Conservation (phyloP, 2,888 invertebrate genomes). For the Xestoiulus laeticollis region DNA sequence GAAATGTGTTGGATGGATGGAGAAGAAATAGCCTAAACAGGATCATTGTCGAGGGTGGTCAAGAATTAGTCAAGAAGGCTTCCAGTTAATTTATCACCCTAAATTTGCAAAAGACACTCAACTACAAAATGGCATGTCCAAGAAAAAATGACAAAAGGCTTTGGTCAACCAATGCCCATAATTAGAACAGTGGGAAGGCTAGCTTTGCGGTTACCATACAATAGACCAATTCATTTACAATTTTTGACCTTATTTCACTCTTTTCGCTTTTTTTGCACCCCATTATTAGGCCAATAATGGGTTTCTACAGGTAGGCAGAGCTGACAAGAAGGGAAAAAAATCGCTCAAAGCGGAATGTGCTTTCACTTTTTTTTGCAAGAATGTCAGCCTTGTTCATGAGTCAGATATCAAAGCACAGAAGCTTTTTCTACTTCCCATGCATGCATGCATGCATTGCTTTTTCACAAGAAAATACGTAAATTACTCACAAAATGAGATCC, state of each 20-base stretch:
- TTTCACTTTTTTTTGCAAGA: constrained; percentile 10
- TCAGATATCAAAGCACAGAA: neutral
- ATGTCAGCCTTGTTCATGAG: neutral
- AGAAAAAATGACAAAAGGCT: constrained; percentile 10
- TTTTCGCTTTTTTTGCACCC: constrained; percentile 8
- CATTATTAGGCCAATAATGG: constrained; percentile 35
- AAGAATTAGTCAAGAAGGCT: constrained; percentile 24
- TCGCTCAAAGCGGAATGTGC: neutral
- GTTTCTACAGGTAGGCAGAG: constrained; percentile 30
- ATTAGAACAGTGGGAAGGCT: constrained; percentile 40
- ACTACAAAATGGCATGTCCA: neutral
- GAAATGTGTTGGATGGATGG: neutral
- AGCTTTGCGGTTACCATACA: constrained; percentile 24
- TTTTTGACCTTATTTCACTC: constrained; percentile 41
- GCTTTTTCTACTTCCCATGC: neutral
- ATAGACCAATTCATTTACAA: constrained; percentile 30
- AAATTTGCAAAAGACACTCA: neutral
- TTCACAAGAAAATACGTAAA: neutral
- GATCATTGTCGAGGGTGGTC: constrained; percentile 23
- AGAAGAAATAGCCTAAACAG: neutral
- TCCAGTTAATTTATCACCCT: neutral
- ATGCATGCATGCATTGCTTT: neutral
- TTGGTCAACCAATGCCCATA: neutral
- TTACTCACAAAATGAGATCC: constrained; percentile 25
- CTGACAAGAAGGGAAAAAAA: neutral